These are phyloP conservation scores for Galerucella calmariensis DNA, from an alignment of 2,888 invertebrate species.

Conservation along the genomic window DNA sequence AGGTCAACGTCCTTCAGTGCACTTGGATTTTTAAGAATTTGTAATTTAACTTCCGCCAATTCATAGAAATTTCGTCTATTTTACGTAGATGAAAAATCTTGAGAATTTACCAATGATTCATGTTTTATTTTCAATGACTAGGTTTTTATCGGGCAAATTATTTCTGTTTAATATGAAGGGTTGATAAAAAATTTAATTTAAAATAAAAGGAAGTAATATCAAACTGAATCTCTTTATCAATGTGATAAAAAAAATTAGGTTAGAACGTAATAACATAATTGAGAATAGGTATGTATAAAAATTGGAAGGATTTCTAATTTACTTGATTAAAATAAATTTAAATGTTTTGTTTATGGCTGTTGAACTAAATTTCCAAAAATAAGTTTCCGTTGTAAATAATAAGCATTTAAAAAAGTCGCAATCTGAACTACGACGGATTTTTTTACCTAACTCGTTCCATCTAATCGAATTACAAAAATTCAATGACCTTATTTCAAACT, in stretches of 20 bases:
- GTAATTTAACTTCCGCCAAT: neutral
- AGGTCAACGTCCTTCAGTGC: slow-evolving; percentile 44
- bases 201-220: neutral
- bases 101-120: neutral
- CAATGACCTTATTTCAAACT: slow-evolving; percentile 53
- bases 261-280: slow-evolving; percentile 2
- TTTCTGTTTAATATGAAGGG: neutral
- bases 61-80: neutral
- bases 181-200: neutral
- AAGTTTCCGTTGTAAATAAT: slow-evolving; percentile 17
- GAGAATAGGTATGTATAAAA: neutral
- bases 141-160: neutral
- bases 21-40: slow-evolving; percentile 25
- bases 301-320: neutral
- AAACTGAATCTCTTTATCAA: neutral
- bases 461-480: slow-evolving; percentile 45
- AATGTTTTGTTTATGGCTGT: slow-evolving; percentile 7
- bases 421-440: slow-evolving; percentile 7
- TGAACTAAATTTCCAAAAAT: slow-evolving; percentile 27
- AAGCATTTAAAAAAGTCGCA: neutral
- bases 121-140: neutral
- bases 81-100: neutral
- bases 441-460: slow-evolving; percentile 17
- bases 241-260: neutral
- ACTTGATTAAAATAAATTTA: neutral